Conservation (phyloP, 1,140 invertebrate species). For the Gonioctena quinquepunctata region DNA sequence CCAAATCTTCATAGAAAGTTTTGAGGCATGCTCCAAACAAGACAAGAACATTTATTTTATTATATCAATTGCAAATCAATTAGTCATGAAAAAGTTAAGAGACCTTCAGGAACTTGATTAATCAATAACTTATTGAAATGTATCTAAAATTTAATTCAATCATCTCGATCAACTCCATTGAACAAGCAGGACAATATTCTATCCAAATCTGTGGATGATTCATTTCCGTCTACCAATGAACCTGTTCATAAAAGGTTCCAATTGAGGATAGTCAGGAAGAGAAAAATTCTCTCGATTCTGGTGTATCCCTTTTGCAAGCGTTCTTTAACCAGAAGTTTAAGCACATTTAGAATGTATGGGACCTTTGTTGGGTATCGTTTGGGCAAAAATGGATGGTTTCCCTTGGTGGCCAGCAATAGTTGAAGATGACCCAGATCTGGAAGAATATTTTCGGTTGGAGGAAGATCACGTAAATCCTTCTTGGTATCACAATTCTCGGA, state of each 20-base stretch:
- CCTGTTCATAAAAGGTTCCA: too few species aligned
- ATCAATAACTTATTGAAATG: conserved; percentile 1
- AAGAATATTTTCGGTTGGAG: conserved; percentile 63
- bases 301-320: too few species aligned
- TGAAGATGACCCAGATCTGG: conserved; percentile 68
- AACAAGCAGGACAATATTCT: too few species aligned
- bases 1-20: conserved; percentile 3
- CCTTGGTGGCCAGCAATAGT: conserved; percentile 78
- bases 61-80: not conserved
- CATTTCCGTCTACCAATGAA: too few species aligned
- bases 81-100: not conserved
- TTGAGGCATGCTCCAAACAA: conserved; percentile 10
- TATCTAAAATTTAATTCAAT: conserved; percentile 8
- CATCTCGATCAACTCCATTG: too few species aligned
- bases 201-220: too few species aligned
- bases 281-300: too few species aligned
- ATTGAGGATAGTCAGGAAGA: too few species aligned
- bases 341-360: too few species aligned
- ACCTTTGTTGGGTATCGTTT: too few species aligned
- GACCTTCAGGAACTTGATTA: conserved; percentile 8
- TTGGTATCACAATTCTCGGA: too few species aligned
- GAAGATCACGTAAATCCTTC: conserved; percentile 50
- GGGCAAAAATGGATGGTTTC: conserved; percentile 64
- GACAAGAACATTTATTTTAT: not conserved
- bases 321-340: too few species aligned